A percentile compares a stretch with the other conserved stretches of the same genome.
These are phyloP conservation scores for Pampusana beccarii DNA, from an alignment of 2,113 vertebrate genomes.

Conservation along the genomic window DNA sequence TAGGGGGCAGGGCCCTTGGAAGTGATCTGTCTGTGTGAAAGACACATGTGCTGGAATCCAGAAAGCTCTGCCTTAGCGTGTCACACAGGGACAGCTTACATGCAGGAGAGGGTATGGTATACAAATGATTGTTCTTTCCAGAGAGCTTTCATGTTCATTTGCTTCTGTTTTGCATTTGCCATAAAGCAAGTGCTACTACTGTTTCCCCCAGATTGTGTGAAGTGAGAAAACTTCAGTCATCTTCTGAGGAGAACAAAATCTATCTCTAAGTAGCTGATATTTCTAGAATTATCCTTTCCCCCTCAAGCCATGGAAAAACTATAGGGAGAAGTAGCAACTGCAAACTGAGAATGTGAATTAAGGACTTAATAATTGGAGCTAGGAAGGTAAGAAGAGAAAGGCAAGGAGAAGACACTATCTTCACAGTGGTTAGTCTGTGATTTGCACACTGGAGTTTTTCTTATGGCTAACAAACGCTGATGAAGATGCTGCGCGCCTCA, in stretches of 20 bases:
- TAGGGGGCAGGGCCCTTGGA: neutral
- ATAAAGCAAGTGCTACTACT: neutral
- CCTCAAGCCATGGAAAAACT: neutral
- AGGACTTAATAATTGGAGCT: neutral
- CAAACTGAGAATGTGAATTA: neutral
- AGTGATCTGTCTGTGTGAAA: neutral
- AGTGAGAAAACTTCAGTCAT: neutral
- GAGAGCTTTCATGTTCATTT: neutral
- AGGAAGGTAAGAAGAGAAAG: neutral
- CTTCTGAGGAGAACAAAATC: neutral
- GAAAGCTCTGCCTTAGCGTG: neutral
- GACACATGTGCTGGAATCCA: neutral
- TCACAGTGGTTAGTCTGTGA: neutral
- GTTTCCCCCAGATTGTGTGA: neutral
- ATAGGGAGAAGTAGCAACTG: neutral
- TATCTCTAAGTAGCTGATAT: neutral
- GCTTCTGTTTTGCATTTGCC: neutral
- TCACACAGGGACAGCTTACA: neutral
- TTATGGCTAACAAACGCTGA: neutral
- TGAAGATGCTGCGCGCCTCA: neutral
- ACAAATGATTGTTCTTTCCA: neutral
- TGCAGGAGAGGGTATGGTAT: neutral
- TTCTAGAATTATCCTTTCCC: neutral
- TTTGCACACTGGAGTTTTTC: neutral
- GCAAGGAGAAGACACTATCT: neutral